These are phyloP conservation scores for Mactromeris polynyma DNA, from an alignment of 2,888 invertebrate genomes.

Conservation along the genomic window DNA sequence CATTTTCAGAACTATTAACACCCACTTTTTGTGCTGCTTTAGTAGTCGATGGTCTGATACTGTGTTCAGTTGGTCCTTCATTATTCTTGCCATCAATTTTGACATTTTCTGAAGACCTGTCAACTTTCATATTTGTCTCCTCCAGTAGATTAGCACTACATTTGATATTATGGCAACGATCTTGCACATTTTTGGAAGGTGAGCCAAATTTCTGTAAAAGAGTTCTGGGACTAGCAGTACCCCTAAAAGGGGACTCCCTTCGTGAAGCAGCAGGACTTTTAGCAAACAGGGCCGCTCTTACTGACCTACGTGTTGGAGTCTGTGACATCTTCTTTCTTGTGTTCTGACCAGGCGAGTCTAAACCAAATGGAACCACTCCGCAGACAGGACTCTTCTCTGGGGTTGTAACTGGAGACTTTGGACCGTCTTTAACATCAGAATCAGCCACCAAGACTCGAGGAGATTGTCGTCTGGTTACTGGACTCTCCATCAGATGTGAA, in stretches of 20 bases:
- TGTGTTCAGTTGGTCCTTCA: background rate
- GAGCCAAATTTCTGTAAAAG: slow-evolving; percentile 47
- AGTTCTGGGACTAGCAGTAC: slow-evolving; percentile 41
- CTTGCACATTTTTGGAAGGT: slow-evolving; percentile 29
- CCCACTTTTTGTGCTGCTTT: background rate
- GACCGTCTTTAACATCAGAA: slow-evolving; percentile 50
- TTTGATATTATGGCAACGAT: background rate
- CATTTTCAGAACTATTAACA: slow-evolving; percentile 2
- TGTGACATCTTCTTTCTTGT: slow-evolving; percentile 66
- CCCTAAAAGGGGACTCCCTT: slow-evolving; percentile 41
- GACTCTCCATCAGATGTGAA: slow-evolving; percentile 43
- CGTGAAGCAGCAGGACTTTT: slow-evolving; percentile 68
- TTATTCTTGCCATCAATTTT: background rate
- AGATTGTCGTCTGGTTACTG: slow-evolving; percentile 57
- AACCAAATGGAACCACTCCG: slow-evolving; percentile 46
- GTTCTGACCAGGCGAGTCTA: slow-evolving; percentile 76
- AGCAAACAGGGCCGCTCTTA: slow-evolving; percentile 74
- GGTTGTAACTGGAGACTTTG: slow-evolving; percentile 43
- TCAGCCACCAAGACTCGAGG: slow-evolving; percentile 55
- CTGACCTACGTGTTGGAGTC: slow-evolving; percentile 73
- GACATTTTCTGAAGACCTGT: background rate
- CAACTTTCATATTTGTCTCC: background rate
- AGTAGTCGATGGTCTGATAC: background rate
- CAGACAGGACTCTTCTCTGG: slow-evolving; percentile 63
- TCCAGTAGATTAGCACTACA: background rate